Percentiles rank a stretch among this genome's conserved stretches.
Conservation (phyloP, 2,888 invertebrate species). For the Lathronympha strigana region DNA sequence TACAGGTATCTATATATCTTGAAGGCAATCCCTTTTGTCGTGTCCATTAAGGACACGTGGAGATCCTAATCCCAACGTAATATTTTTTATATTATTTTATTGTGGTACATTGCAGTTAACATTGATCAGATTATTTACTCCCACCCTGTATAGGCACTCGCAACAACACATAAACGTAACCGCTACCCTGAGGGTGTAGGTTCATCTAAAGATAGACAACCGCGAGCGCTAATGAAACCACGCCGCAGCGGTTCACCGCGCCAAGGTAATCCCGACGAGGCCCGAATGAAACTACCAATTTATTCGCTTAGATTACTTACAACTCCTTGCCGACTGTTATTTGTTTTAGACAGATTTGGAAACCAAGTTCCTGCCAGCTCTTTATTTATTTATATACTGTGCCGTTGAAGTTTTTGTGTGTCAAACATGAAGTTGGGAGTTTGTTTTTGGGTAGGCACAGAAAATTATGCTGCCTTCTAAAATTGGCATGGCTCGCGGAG, state of each 20-base stretch:
- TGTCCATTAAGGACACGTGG: no score
- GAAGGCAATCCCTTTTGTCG: no score
- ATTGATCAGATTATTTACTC: no score
- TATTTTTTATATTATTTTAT: no score
- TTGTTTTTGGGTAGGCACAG: background rate
- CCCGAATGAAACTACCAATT: conserved; percentile 39
- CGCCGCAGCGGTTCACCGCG: conserved; percentile 34
- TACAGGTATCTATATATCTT: no score
- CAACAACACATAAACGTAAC: background rate
- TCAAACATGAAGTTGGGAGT: background rate
- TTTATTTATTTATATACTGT: conserved; percentile 13
- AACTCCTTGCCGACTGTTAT: conserved; percentile 25
- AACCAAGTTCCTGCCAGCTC: conserved; percentile 8
- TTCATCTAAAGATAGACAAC: conserved; percentile 21
- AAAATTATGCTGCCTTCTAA: background rate
- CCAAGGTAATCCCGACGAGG: conserved; percentile 35
- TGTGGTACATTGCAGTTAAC: no score
- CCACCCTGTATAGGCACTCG: background rate
- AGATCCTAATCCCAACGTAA: no score
- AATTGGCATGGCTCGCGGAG: no score
- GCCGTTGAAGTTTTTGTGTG: background rate
- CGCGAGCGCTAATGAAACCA: conserved; percentile 38
- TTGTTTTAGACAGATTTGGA: conserved; percentile 25
- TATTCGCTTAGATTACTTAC: conserved; percentile 32
- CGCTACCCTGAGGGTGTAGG: background rate